These are phyloP conservation scores for Parazoanthus swiftii DNA, from an alignment of 92 coral and sea anemone genomes.

Conservation along the genomic window DNA sequence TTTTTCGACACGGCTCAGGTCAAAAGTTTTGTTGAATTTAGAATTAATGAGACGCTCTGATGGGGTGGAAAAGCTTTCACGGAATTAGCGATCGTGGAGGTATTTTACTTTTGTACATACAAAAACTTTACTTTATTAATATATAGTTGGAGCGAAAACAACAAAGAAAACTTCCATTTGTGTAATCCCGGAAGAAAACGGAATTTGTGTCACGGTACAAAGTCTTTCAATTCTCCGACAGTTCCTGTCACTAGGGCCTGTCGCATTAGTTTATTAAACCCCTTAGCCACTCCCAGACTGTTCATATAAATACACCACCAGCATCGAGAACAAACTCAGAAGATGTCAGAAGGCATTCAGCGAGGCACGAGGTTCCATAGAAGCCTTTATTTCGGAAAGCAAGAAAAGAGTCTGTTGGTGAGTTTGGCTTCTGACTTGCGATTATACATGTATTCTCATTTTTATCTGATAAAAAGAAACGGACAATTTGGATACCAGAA, in stretches of 20 bases:
- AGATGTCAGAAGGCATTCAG: slow-evolving; percentile 18
- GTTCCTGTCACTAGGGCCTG: slow-evolving; percentile 24
- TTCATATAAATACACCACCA: slow-evolving; percentile 47
- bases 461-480: background rate
- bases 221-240: slow-evolving; percentile 38
- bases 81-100: slow-evolving; percentile 26
- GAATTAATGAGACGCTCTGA: background rate
- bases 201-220: slow-evolving; percentile 37
- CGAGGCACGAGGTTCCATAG: background rate
- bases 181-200: slow-evolving; percentile 42
- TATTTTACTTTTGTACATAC: slow-evolving; percentile 9
- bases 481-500: background rate
- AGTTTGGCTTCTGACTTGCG: background rate
- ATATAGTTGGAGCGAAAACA: background rate
- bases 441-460: background rate
- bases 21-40: slow-evolving; percentile 16
- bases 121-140: slow-evolving; percentile 14
- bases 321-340: slow-evolving; percentile 10
- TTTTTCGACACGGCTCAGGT: slow-evolving; percentile 15
- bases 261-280: slow-evolving; percentile 7
- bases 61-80: background rate
- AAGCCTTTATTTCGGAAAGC: background rate
- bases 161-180: slow-evolving; percentile 19
- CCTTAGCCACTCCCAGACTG: slow-evolving; percentile 69
- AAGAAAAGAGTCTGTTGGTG: background rate